Percentiles rank a stretch among this genome's conserved stretches.
phyloP scores from a whole-genome alignment of 2,797 vertebrate genomes.

The Masticophis lateralis region DNA sequence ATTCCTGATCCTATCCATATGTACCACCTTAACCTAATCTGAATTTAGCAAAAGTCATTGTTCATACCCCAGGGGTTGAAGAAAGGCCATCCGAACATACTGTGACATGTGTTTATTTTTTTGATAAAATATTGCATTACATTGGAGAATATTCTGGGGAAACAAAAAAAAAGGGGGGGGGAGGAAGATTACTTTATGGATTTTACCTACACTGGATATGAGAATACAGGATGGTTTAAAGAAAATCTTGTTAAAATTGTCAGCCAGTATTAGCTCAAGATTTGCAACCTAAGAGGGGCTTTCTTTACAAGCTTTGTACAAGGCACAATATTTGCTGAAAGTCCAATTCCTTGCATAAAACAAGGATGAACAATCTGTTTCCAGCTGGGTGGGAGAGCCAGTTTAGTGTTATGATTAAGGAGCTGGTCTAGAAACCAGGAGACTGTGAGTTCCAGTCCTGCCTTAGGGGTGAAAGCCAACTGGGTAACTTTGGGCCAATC shows the following conservation, averaged over 20 bases:
- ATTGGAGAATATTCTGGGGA: background rate
- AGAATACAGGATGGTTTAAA: background rate
- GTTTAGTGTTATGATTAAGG: background rate
- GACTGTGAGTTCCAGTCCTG: background rate
- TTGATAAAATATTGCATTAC: background rate
- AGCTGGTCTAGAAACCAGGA: background rate
- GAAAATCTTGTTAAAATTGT: background rate
- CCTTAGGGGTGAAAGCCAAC: background rate
- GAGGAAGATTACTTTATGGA: background rate
- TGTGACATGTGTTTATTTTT: background rate
- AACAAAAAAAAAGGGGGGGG: background rate
- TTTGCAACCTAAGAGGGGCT: background rate
- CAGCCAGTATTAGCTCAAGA: background rate
- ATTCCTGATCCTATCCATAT: background rate
- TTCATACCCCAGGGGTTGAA: background rate
- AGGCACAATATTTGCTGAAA: background rate
- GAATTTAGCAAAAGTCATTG: background rate
- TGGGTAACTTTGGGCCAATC: background rate
- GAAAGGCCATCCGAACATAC: background rate
- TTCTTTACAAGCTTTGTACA: background rate
- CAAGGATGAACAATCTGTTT: background rate
- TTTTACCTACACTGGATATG: background rate
- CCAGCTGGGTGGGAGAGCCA: background rate
- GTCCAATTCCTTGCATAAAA: background rate
- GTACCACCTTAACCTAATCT: background rate